Conservation (phyloP, 1,140 invertebrate genomes). For the Eriocheir sinensis region DNA sequence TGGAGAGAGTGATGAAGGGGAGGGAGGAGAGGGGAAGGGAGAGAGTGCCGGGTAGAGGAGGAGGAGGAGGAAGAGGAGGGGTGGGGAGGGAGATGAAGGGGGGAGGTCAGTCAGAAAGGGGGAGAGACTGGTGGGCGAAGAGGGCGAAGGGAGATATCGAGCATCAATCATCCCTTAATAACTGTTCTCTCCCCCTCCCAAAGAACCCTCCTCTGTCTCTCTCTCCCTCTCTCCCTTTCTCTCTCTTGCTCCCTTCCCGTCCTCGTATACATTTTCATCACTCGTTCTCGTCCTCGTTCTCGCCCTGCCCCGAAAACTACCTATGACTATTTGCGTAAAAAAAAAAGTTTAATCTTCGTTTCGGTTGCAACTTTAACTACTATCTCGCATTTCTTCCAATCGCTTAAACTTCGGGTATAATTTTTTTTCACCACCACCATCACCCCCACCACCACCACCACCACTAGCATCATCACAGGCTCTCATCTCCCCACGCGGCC, state of each 20-base stretch:
- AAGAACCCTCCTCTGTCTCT: not conserved
- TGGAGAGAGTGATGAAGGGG: not conserved
- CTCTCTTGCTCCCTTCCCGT: not conserved
- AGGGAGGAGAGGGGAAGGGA: not conserved
- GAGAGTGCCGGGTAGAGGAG: not conserved
- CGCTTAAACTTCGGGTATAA: no score
- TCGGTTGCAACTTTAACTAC: no score
- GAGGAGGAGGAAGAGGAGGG: no score
- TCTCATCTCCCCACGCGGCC: not conserved
- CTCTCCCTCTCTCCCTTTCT: not conserved
- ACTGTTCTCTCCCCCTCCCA: constrained; percentile 2
- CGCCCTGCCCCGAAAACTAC: not conserved
- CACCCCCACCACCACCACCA: not conserved
- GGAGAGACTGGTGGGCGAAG: not conserved
- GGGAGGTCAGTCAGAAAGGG: no score
- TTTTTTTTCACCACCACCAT: not conserved
- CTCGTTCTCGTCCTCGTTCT: not conserved
- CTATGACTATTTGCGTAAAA: no score
- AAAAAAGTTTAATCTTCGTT: no score
- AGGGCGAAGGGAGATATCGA: constrained; percentile 2
- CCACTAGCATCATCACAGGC: not conserved
- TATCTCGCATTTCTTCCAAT: no score
- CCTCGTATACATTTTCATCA: not conserved
- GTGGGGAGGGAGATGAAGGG: not conserved
- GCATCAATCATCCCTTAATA: not conserved